Base-by-base conservation (phyloP, 1,140 invertebrate genomes). In the Spodoptera frugiperda region DNA sequence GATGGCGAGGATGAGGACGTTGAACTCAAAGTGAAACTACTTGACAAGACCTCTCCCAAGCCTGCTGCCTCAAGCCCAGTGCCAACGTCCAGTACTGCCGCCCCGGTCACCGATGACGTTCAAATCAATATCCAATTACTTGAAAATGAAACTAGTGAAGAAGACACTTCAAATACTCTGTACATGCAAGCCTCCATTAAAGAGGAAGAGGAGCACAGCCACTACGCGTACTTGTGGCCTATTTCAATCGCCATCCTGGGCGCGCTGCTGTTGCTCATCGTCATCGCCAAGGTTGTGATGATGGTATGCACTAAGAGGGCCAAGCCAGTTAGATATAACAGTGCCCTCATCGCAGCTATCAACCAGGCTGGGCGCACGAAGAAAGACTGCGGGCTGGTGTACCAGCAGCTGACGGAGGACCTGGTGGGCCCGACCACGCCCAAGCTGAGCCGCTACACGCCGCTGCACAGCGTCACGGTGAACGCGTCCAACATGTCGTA, bases 341-440 rank as follows among this genome's bases (percentile, higher is more conserved):
- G 82, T 88, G 91, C 92, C 85, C 91, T 94, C 80, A 91, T 93
- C 44, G 92, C 92, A 10, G 91, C 91, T 57, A 94, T 94, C 90
- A 93, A 87, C 72, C 83, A 92, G 49, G 81, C 80, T 3, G 87
- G 90, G 5, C 91, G 92, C 75, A 91, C 91, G 14, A 94, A 94
- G 87, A 94, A 94, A 79, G 94, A 94, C 83, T 94, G 94, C 72
- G 94, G 93, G 0, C 82, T 95, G 63, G 95, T 96, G 33, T 96
- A 95, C 87, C 95, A 95, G 82, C 95, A 95, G 82, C 86, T 96
- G 48, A 95, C 94, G 19, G 95, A 95, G 86, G 95, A 96, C 63
- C 91, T 96, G 76, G 91, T 90, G 15, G 94, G 95, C 19, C 94
- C 95, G n/a, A 91, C 93, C 72, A 95, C 95, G 48, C 95, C 95